Conservation (phyloP, 2,797 vertebrate species). For the Paramormyrops hopkinsi region DNA sequence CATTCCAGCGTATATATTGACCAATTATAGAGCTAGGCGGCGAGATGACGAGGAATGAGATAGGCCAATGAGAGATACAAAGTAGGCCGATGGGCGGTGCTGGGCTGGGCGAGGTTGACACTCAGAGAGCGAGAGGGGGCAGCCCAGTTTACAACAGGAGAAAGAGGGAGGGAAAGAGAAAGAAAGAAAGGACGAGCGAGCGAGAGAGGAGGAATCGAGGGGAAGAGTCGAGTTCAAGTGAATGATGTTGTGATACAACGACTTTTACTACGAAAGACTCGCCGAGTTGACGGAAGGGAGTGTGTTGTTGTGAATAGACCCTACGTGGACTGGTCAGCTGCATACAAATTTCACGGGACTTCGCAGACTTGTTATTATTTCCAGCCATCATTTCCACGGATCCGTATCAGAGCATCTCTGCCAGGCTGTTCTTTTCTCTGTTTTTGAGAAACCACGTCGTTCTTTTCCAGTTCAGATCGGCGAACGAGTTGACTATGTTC, state of each 20-base stretch:
- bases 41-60: constrained; percentile 38
- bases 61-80: constrained; percentile 47
- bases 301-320: constrained; percentile 20
- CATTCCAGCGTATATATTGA: constrained; percentile 62
- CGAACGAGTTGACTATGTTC: constrained; percentile 30
- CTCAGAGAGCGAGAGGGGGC: constrained; percentile 55
- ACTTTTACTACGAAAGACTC: constrained; percentile 43
- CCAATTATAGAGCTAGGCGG: constrained; percentile 54
- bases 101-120: constrained; percentile 73
- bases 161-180: constrained; percentile 54
- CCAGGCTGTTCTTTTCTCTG: constrained; percentile 26
- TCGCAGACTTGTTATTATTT: constrained; percentile 26
- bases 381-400: constrained; percentile 33
- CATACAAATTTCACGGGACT: constrained; percentile 28
- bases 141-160: constrained; percentile 68
- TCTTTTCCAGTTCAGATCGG: constrained; percentile 11
- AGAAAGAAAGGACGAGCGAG: constrained; percentile 45
- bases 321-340: constrained; percentile 29
- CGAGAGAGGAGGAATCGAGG: constrained; percentile 45
- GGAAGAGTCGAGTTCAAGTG: constrained; percentile 46
- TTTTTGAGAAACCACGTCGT: constrained; percentile 34
- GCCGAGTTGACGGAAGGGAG: constrained; percentile 30
- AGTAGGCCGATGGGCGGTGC: constrained; percentile 47
- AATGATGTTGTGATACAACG: constrained; percentile 43
- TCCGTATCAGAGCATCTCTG: constrained; percentile 39